phyloP scores from a whole-genome alignment of 2,797 vertebrate species.

The Darevskia mixta region DNA sequence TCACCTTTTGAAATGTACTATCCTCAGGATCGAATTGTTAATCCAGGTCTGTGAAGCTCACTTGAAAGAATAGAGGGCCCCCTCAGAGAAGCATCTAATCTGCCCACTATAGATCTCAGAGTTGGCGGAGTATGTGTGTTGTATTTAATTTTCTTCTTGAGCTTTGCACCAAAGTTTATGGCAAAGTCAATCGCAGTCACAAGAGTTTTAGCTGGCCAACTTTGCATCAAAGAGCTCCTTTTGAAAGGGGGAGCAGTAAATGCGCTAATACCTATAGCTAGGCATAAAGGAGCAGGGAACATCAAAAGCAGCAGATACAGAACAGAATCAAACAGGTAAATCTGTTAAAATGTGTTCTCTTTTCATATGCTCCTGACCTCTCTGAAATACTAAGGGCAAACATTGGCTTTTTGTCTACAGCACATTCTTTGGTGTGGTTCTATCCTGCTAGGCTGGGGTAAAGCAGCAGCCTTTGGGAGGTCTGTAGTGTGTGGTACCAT shows the following conservation, averaged over 20 bases:
- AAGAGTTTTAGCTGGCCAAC: slow-evolving; percentile 37
- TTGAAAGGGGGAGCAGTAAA: slow-evolving; percentile 9
- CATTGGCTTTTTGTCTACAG: not conserved
- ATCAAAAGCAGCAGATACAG: slow-evolving; percentile 8
- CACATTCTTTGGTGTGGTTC: fast-evolving
- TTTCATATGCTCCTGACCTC: slow-evolving; percentile 14
- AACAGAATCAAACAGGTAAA: slow-evolving; percentile 8
- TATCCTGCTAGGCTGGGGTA: not conserved
- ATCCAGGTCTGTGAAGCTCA: slow-evolving; percentile 48
- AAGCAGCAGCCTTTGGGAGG: not conserved
- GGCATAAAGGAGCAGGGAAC: not conserved
- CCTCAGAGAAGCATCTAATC: slow-evolving; percentile 51
- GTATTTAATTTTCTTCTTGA: slow-evolving; percentile 37
- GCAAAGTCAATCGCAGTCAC: slow-evolving; percentile 45
- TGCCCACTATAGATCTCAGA: slow-evolving; percentile 20
- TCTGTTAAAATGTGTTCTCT: slow-evolving; percentile 8
- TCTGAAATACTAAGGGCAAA: not conserved
- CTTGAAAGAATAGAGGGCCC: slow-evolving; percentile 38
- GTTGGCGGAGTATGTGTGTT: not conserved
- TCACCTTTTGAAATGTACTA: slow-evolving; percentile 41
- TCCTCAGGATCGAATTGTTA: slow-evolving; percentile 35
- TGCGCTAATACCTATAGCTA: not conserved
- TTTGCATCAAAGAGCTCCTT: slow-evolving; percentile 39
- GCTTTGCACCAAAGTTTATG: slow-evolving; percentile 29
- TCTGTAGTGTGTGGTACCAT: not conserved